Evolutionary conservation across 2,888 invertebrate species (phyloP), one percentile per base, ranked within the genome.

Genomic region (Parascotia fuliginaria): DNA sequence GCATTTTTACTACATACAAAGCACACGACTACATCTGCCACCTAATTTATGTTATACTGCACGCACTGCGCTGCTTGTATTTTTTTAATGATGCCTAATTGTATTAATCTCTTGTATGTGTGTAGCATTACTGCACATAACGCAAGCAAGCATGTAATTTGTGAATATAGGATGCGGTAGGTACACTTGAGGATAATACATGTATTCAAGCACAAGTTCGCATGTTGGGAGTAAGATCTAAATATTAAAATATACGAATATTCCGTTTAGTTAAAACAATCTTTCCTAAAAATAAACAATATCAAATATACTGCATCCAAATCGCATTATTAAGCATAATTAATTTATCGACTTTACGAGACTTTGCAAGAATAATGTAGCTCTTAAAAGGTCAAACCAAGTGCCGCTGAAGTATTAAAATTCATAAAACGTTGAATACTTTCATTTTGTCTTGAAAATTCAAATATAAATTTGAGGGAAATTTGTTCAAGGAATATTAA

Each of bases 401-500:
- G 34, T 57, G 46, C 48, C 45, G 43, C 27, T 29, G 14, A 36
- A 13, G 42, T 44, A 52, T 64, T 62, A 62, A 66, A 58, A 66
- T 64, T 64, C 64, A 64, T 59, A 52, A 41, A 58, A 55, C 63
- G 59, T 52, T 45, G 47, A 50, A 52, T 45, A 45, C 39, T 58
- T 49, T 49, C 16, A 65, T 47, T 65, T 52, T 47, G 54, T 54
- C 54, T 49, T 34, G 29, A 38, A 62, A 64, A 54, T 46, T 61
- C 42, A 31, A 65, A 65, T 60, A 46, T 48, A 50, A 40, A 58
- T 29, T 60, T 45, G 36, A 49, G 48, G 42, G 43, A 51, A 45
- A 46, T 60, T 55, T 60, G 47, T 56, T 48, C 22, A 15, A 14
- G 12, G 65, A 62, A 65, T 65, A 65, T 65, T 60, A 62, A 65